Base-by-base conservation (phyloP, 2,113 vertebrate genomes). In the Xiphophorus hellerii region DNA sequence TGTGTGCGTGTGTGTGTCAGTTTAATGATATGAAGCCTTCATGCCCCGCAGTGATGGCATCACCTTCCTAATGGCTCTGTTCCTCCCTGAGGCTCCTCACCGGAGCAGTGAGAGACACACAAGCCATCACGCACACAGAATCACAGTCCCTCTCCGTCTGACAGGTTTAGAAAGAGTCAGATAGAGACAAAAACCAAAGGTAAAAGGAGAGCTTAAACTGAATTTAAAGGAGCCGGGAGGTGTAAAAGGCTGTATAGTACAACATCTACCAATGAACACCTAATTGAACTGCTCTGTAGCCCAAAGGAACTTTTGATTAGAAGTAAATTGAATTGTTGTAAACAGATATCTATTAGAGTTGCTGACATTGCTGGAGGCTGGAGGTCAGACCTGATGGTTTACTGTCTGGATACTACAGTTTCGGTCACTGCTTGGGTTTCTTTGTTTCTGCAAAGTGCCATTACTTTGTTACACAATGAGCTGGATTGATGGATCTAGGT, bases 1-100 rank as follows among this genome's bases (percentile, higher is more conserved):
- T 30, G 30, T 25, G 29, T 33, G 29, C 51, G 61, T 68, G 29
- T 33, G 29, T 61, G 61, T 68, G 62, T 35, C 39, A 64, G 62
- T 9, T 44, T 37, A 5, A 72, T 62, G 61, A 71, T 27, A 63
- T 54, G 60, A 81, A 76, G 48, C 39, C 39, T 14, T 68, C 69
- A 64, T 67, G 78, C 44, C 29, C 81, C 76, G 83, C 83, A 82
- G 77, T 64, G 29, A 69, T 89, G 74, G 74, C 76, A 82, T 67
- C 35, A 70, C 66, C 28, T 37, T 62, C 71, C 60, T 79, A 67
- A 80, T 84, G 88, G 88, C 87, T 88, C 87, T 87, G 78, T 71
- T 76, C 71, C 69, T 75, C 84, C 81, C 85, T 86, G 78, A 78
- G 84, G 84, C 77, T 80, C 42, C 25, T 39, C 87, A 82, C 63